Evolutionary conservation across 2,888 invertebrate genomes (phyloP).

Genomic region (Lymantria monacha): DNA sequence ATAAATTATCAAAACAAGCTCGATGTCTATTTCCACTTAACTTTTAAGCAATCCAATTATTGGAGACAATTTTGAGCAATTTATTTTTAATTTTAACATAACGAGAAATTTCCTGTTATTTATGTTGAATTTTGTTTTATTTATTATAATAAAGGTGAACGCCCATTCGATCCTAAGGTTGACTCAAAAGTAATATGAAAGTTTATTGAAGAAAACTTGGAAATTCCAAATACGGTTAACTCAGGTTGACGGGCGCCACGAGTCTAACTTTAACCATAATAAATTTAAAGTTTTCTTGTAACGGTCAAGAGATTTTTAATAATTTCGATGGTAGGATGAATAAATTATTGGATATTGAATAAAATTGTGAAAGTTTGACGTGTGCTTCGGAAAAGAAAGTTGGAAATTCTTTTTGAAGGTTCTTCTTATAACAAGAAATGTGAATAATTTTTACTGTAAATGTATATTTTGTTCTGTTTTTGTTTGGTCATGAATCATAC

Average conservation of each 20-base stretch:
- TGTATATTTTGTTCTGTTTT: too few species aligned
- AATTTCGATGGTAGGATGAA: constrained; percentile 38
- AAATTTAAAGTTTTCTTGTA: constrained; percentile 48
- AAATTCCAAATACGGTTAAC: constrained; percentile 42
- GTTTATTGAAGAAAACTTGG: constrained; percentile 22
- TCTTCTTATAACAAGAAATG: neutral
- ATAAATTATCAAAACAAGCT: too few species aligned
- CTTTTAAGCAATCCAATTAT: too few species aligned
- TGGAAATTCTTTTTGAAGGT: constrained; percentile 13
- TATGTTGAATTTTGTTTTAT: too few species aligned
- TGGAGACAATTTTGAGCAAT: too few species aligned
- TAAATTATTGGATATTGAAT: constrained; percentile 42
- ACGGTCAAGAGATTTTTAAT: constrained; percentile 51
- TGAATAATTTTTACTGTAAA: too few species aligned
- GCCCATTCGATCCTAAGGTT: neutral
- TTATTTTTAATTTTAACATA: too few species aligned
- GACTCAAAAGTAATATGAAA: constrained; percentile 35
- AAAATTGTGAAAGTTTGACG: constrained; percentile 29
- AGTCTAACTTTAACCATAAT: constrained; percentile 46
- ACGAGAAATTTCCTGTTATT: too few species aligned
- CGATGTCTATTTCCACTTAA: too few species aligned
- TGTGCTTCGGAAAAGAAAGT: constrained; percentile 17
- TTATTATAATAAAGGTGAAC: too few species aligned
- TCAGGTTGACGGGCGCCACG: constrained; percentile 42
- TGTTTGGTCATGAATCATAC: too few species aligned